Evolutionary conservation across 2,113 vertebrate genomes (phyloP).

Genomic region (Tragulus kanchil): DNA sequence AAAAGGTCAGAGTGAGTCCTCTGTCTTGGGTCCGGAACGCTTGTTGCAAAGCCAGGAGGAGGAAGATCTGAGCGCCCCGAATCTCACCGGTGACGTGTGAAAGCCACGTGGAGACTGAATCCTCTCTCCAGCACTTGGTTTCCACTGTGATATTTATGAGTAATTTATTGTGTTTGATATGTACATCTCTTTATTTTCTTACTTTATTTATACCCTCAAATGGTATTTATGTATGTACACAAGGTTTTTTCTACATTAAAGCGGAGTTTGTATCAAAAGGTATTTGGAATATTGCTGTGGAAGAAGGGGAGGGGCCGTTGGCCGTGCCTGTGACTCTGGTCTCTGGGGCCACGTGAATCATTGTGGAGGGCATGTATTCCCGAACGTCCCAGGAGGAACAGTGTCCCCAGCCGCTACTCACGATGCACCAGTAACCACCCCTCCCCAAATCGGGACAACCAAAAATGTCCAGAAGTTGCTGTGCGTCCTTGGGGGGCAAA

Average conservation of each 20-base stretch:
- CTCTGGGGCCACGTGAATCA: not conserved
- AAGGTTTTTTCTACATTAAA: constrained; percentile 83
- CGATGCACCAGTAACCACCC: no score
- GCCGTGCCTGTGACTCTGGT: not conserved
- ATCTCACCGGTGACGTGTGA: not conserved
- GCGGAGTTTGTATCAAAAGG: not conserved
- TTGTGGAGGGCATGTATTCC: no score
- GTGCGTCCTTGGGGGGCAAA: not conserved
- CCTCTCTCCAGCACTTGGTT: constrained; percentile 88
- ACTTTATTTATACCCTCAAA: constrained; percentile 89
- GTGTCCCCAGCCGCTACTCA: no score
- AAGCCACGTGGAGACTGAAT: constrained; percentile 52
- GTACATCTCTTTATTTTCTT: constrained; percentile 88
- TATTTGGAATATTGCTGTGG: not conserved
- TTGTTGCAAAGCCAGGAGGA: not conserved
- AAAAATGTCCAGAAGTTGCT: not conserved
- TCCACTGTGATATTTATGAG: constrained; percentile 88
- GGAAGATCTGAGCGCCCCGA: fast-evolving
- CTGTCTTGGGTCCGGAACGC: fast-evolving
- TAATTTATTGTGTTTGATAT: constrained; percentile 90
- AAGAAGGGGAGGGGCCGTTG: not conserved
- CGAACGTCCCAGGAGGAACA: no score
- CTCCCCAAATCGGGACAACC: no score
- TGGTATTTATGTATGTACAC: constrained; percentile 88
- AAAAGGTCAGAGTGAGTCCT: fast-evolving